A percentile compares a stretch with the other conserved stretches of the same genome.
These are phyloP conservation scores for Pheosia gnoma DNA, from an alignment of 2,888 invertebrate genomes.

Conservation along the genomic window DNA sequence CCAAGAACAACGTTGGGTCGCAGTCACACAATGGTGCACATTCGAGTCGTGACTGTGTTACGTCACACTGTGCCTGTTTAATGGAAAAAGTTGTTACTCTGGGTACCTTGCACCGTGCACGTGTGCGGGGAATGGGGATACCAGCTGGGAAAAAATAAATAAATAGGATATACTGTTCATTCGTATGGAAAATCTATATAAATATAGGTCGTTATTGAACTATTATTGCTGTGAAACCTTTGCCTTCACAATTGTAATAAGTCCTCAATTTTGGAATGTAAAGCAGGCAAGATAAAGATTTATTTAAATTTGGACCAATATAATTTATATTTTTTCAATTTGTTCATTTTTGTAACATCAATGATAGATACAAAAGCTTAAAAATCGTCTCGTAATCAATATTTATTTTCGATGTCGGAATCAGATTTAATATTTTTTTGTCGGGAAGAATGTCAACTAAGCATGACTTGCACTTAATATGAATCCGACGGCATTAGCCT, in stretches of 20 bases:
- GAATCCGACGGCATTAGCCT: constrained; percentile 1
- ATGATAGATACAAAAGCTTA: not conserved
- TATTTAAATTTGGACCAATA: no score
- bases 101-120: constrained; percentile 18
- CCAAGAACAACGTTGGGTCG: constrained; percentile 35
- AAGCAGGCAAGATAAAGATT: no score
- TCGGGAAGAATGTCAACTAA: constrained; percentile 3
- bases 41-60: constrained; percentile 37
- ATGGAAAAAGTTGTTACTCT: constrained; percentile 32
- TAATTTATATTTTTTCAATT: no score
- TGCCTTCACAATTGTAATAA: no score
- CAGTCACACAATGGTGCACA: constrained; percentile 31
- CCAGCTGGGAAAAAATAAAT: constrained; percentile 2
- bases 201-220: not conserved
- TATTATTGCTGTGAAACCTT: not conserved
- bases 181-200: not conserved
- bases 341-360: not conserved
- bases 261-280: no score
- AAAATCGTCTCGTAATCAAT: not conserved
- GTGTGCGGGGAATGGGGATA: not conserved
- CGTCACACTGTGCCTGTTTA: constrained; percentile 43
- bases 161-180: not conserved
- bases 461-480: constrained; percentile 5
- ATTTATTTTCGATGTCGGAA: constrained; percentile 5
- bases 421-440: constrained; percentile 4